Base-by-base conservation (phyloP, 1,140 invertebrate genomes). In the Cecropterus lyciades region DNA sequence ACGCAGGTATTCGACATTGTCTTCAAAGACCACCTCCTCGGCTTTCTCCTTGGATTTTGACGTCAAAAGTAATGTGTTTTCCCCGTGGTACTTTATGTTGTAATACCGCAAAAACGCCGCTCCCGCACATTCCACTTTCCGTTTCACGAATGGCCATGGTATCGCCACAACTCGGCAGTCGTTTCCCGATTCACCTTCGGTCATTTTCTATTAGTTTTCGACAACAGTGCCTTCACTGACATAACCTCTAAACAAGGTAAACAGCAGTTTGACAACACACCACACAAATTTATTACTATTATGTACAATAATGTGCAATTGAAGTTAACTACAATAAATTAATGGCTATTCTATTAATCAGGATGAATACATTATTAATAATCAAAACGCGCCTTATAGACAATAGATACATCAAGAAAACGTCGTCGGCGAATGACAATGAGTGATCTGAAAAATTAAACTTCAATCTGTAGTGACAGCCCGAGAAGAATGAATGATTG, bases 1-100 rank as follows among this genome's bases (percentile, higher is more conserved):
- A 70, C 97, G 94, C 16, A 99, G 92, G 83, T 97, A 98, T 57
- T 95, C 94, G 3, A 98, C 94, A 91, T 99, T 96, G 71, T 97
- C 96, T 74, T 97, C 96, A 69, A 96, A 94, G 13, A 93, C 87
- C 57, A 94, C 92, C 72, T 94, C 93, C 62, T 94, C 93, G 13
- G 93, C 84, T 77, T 94, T 93, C 67, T 95, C 93, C 65, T 94
- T 93, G 20, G 87, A 84, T 59, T 90, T 79, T 27, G 84, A 85
- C 27, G 82, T 82, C 69, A 84, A 71, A 20, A 85, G 72, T 65
- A 80, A 80, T 24, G 82, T 85, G 80, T 87, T 85, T 69, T 87
- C 87, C 7, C 89, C 89, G 72, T 92, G 86, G 72, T 85, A 87
- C 79, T 89, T 91, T 33, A 91, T 84, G 51, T 85, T 92, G 70